A percentile compares a stretch with the other conserved stretches of the same genome.
Conservation (phyloP, 1,140 invertebrate species). For the Bombus confusus region DNA sequence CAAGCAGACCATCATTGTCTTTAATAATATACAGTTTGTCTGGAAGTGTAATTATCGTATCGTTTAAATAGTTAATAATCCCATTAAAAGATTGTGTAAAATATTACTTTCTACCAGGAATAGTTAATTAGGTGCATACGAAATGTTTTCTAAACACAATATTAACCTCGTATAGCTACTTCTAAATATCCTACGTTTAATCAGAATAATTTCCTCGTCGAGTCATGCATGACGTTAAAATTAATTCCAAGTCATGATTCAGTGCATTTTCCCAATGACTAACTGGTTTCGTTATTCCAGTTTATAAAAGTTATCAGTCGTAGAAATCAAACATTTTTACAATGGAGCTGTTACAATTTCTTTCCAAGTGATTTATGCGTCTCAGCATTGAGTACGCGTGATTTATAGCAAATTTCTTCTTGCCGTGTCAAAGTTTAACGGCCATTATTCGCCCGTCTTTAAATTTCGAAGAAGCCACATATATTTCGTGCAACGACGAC, state of each 20-base stretch:
- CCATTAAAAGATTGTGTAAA: background rate
- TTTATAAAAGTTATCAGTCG: background rate
- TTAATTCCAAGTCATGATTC: constrained; percentile 1
- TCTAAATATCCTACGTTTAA: background rate
- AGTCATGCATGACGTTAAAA: background rate
- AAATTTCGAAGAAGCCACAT: too few relatives aligned
- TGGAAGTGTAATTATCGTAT: too few relatives aligned
- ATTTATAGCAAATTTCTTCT: background rate
- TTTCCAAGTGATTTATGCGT: background rate
- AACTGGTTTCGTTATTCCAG: background rate
- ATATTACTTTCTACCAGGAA: background rate
- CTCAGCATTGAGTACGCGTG: background rate
- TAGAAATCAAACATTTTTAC: background rate
- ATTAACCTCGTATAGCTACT: background rate
- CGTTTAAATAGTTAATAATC: background rate
- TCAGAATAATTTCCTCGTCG: background rate
- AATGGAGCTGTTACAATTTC: background rate
- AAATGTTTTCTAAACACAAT: too few relatives aligned
- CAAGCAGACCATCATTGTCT: too few relatives aligned
- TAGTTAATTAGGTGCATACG: background rate
- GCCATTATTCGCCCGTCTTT: too few relatives aligned
- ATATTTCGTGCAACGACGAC: too few relatives aligned
- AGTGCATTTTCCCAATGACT: background rate
- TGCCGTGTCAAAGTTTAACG: background rate
- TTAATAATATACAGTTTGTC: too few relatives aligned